These are phyloP conservation scores for Galaxea fascicularis DNA, from an alignment of 92 coral and sea anemone genomes.

Conservation along the genomic window DNA sequence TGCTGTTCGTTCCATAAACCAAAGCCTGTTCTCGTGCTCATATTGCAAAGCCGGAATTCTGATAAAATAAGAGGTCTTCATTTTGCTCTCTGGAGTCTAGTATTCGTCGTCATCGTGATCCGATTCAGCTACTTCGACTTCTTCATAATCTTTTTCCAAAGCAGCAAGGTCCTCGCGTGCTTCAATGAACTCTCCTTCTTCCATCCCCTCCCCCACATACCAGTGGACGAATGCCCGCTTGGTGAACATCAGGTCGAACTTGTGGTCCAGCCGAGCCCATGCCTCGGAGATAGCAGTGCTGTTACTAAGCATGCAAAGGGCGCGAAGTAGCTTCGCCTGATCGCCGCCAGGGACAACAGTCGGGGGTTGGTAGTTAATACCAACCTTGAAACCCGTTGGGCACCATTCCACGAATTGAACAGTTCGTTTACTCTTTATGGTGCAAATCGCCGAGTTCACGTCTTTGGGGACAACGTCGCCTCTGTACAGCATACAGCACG, in stretches of 20 bases:
- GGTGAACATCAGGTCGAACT: conserved; percentile 82
- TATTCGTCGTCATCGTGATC: conserved; percentile 56
- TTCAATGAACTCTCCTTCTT: conserved; percentile 83
- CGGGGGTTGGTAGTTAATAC: conserved; percentile 79
- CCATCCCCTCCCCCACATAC: conserved; percentile 89
- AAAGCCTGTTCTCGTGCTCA: no score
- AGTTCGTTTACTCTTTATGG: conserved; percentile 82
- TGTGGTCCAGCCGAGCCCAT: conserved; percentile 78
- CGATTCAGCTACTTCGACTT: conserved; percentile 42
- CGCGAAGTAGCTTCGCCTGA: conserved; percentile 81
- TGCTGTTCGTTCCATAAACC: no score
- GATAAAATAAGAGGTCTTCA: no score
- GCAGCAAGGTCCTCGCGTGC: conserved; percentile 70
- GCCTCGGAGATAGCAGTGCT: conserved; percentile 89
- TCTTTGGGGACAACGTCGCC: conserved; percentile 95
- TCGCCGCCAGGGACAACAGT: conserved; percentile 87
- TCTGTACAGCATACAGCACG: conserved; percentile 86
- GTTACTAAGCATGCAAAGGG: conserved; percentile 81
- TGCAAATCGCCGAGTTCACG: conserved; percentile 83
- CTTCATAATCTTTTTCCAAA: conserved; percentile 64
- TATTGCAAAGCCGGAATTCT: no score
- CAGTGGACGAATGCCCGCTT: conserved; percentile 86
- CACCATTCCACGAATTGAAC: conserved; percentile 83
- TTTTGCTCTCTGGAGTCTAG: not conserved
- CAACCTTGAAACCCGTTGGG: conserved; percentile 56